These are phyloP conservation scores for Protaetia brevitarsis DNA, from an alignment of 1,140 invertebrate species.

Conservation along the genomic window DNA sequence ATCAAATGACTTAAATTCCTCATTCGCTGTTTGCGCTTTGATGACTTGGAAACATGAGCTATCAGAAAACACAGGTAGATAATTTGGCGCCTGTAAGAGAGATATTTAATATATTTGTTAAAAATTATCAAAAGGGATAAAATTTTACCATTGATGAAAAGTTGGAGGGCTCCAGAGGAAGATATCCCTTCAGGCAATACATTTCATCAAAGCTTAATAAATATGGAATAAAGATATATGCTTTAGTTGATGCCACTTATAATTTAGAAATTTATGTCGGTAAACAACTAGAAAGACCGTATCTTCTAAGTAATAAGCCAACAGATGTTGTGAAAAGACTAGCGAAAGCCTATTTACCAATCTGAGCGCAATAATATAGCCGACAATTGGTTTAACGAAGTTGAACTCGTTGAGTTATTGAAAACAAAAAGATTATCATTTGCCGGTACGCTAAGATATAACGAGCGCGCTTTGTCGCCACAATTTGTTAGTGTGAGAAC, in stretches of 20 bases:
- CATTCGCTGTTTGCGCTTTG: slow-evolving; percentile 34
- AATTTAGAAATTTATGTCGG: slow-evolving; percentile 43
- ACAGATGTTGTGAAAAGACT: slow-evolving; percentile 43
- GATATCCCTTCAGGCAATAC: slow-evolving; percentile 46
- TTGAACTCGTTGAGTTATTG: slow-evolving; percentile 26
- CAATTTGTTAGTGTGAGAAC: slow-evolving; percentile 31
- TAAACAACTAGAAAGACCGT: slow-evolving; percentile 37
- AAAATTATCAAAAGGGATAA: slow-evolving; percentile 39
- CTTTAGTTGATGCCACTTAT: slow-evolving; percentile 26
- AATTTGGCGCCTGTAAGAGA: slow-evolving; percentile 41
- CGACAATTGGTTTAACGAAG: slow-evolving; percentile 40
- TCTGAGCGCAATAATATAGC: slow-evolving; percentile 38
- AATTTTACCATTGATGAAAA: slow-evolving; percentile 46
- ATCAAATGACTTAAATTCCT: slow-evolving; percentile 39
- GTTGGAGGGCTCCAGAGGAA: slow-evolving; percentile 45
- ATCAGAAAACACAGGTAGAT: slow-evolving; percentile 32
- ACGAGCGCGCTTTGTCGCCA: slow-evolving; percentile 38
- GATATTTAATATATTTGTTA: slow-evolving; percentile 41
- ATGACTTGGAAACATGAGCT: slow-evolving; percentile 28
- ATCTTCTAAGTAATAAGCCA: slow-evolving; percentile 35
- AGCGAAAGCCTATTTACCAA: slow-evolving; percentile 33
- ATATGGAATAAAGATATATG: slow-evolving; percentile 45
- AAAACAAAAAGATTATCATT: slow-evolving; percentile 29
- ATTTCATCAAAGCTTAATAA: slow-evolving; percentile 48
- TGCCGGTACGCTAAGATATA: slow-evolving; percentile 45